phyloP scores from a whole-genome alignment of 2,888 invertebrate genomes.

The Folsomia manolachei region DNA sequence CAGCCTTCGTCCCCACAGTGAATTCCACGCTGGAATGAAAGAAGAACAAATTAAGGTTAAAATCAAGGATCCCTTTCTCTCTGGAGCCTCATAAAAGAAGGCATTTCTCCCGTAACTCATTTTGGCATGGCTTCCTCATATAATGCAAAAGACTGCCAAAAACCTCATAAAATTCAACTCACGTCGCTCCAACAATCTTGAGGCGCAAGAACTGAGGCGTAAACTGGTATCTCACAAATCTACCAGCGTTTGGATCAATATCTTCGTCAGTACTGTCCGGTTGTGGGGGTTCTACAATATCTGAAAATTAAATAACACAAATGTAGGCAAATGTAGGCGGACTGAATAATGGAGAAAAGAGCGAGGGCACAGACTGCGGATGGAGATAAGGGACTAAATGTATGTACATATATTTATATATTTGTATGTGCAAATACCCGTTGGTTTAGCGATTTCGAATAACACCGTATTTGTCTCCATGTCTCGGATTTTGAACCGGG shows the following conservation, averaged over 20 bases:
- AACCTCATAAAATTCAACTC: conserved; percentile 60
- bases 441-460: conserved; percentile 93
- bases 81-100: too few species aligned
- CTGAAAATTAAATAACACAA: conserved; percentile 33
- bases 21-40: conserved; percentile 90
- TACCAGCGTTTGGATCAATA: conserved; percentile 81
- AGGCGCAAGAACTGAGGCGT: conserved; percentile 95
- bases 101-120: too few species aligned
- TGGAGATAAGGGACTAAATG: conserved; percentile 15
- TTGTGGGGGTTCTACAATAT: conserved; percentile 37
- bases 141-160: too few species aligned
- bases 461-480: conserved; percentile 80
- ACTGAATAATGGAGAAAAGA: too few species aligned
- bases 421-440: too few species aligned
- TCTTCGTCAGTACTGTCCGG: conserved; percentile 50
- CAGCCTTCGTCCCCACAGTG: conserved; percentile 85
- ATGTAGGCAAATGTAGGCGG: not conserved
- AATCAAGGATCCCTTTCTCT: too few species aligned
- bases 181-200: conserved; percentile 97
- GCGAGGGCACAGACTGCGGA: not conserved
- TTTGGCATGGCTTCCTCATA: too few species aligned
- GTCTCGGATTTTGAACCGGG: conserved; percentile 92
- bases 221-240: conserved; percentile 98
- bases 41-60: too few species aligned
- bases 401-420: conserved; percentile 14